Evolutionary conservation across 30 jellyfish, hydroid and myxozoan genomes (phyloP).

Genomic region (Rhopilema esculentum): DNA sequence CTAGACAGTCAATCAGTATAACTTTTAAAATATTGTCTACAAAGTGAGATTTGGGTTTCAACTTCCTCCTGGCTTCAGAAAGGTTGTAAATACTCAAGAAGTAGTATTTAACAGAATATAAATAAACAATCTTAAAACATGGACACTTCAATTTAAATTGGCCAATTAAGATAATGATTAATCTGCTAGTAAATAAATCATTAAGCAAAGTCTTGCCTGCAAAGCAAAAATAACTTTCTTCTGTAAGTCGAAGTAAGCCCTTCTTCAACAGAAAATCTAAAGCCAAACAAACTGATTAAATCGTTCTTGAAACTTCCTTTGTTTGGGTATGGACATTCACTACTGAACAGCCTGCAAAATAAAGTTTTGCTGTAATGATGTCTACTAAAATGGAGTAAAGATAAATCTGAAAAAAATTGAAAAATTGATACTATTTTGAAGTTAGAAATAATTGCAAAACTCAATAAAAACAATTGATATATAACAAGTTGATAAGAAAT

Average conservation of each 20-base stretch:
- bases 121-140: too few species aligned
- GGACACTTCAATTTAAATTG: too few species aligned
- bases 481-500: neutral
- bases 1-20: too few species aligned
- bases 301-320: neutral
- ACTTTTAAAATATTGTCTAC: too few species aligned
- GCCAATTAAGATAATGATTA: too few species aligned
- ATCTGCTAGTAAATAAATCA: too few species aligned
- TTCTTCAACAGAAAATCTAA: slow-evolving; percentile 40
- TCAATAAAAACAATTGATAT: neutral
- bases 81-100: too few species aligned
- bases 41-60: too few species aligned
- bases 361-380: neutral
- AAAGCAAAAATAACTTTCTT: slow-evolving; percentile 47
- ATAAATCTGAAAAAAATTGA: neutral
- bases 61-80: too few species aligned
- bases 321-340: slow-evolving; percentile 38
- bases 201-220: slow-evolving; percentile 30
- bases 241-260: slow-evolving; percentile 36
- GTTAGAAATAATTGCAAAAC: too few species aligned
- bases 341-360: slow-evolving; percentile 30
- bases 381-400: neutral
- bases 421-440: too few species aligned
- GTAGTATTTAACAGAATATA: too few species aligned
- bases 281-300: slow-evolving; percentile 16